These are phyloP conservation scores for Diplodus puntazzo DNA, from an alignment of 2,797 vertebrate species.

Conservation along the genomic window DNA sequence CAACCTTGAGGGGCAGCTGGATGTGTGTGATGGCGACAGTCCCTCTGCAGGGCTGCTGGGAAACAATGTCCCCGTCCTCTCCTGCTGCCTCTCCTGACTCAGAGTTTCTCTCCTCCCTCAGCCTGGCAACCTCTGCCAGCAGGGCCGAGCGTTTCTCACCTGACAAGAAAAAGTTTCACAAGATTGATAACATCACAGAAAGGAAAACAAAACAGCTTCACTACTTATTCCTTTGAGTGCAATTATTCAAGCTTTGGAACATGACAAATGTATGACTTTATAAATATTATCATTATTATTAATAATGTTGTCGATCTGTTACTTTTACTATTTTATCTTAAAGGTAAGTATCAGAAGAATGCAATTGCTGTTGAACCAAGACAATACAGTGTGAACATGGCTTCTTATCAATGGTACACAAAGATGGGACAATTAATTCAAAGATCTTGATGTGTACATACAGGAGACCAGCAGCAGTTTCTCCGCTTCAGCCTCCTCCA, in stretches of 20 bases:
- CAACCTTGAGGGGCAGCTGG: slow-evolving; percentile 88
- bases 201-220: background rate
- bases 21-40: slow-evolving; percentile 83
- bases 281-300: too few relatives aligned
- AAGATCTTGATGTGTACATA: slow-evolving; percentile 55
- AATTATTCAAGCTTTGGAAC: background rate
- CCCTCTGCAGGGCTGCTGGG: slow-evolving; percentile 84
- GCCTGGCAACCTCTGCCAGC: slow-evolving; percentile 77
- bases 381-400: background rate
- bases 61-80: slow-evolving; percentile 23
- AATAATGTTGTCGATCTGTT: background rate
- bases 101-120: slow-evolving; percentile 69
- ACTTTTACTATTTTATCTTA: background rate
- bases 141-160: slow-evolving; percentile 86
- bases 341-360: background rate
- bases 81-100: slow-evolving; percentile 36
- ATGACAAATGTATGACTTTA: too few relatives aligned
- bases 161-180: slow-evolving; percentile 47
- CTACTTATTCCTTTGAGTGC: background rate
- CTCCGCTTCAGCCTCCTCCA: slow-evolving; percentile 89
- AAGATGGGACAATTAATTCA: background rate
- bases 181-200: background rate
- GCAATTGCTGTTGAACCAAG: background rate
- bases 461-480: slow-evolving; percentile 87
- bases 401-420: background rate